These are phyloP conservation scores for Brachylomia viminalis DNA, from an alignment of 2,888 invertebrate species.

Conservation along the genomic window DNA sequence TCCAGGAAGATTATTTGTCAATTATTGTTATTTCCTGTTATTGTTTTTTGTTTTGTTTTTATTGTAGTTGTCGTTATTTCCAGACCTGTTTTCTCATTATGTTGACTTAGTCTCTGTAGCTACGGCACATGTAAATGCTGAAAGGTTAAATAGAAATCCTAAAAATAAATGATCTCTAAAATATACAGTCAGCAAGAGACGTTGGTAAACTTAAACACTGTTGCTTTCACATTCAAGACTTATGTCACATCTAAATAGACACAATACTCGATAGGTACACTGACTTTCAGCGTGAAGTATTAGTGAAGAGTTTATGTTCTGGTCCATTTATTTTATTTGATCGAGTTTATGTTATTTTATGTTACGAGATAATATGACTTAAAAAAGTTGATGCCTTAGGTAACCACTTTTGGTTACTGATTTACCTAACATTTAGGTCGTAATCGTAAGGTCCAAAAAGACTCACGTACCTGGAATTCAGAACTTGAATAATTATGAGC, in stretches of 20 bases:
- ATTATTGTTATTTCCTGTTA: too few relatives aligned
- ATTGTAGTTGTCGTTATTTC: too few relatives aligned
- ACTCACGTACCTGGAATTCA: constrained; percentile 51
- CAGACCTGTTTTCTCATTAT: constrained; percentile 10
- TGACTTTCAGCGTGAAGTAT: not conserved
- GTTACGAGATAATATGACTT: not conserved
- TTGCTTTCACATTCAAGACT: not conserved
- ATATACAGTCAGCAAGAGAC: not conserved
- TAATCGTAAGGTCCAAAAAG: constrained; percentile 1
- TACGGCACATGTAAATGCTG: constrained; percentile 1
- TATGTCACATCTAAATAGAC: not conserved
- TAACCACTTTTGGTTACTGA: not conserved
- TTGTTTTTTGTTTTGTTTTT: too few relatives aligned
- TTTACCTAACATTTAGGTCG: not conserved
- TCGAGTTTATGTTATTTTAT: too few relatives aligned
- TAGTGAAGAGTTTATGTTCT: not conserved
- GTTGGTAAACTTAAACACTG: too few relatives aligned
- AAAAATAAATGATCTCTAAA: not conserved
- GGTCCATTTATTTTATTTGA: not conserved
- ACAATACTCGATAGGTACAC: not conserved
- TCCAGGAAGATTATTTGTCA: constrained; percentile 17
- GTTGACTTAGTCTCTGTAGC: constrained; percentile 24
- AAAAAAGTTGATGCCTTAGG: not conserved
- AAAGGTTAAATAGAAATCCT: not conserved
- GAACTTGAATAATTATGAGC: constrained; percentile 41